Base-by-base conservation (phyloP, 2,797 vertebrate species). In the Loriculus beryllinus region DNA sequence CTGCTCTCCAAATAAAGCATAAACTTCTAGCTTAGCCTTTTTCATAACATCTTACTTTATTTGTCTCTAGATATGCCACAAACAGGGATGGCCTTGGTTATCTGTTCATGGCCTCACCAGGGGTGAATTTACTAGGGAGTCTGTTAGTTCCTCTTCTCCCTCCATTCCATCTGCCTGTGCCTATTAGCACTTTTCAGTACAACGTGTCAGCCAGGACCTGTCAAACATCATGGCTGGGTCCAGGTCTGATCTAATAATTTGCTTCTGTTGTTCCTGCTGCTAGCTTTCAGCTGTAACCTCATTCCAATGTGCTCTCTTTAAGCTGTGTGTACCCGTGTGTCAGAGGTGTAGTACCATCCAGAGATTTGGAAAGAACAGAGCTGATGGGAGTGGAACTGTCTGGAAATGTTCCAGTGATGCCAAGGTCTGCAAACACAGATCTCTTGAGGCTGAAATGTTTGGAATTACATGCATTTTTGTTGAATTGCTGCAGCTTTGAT, bases 401-500 rank as follows among this genome's bases (percentile, higher is more conserved):
- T 87, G 88, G 86, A 97, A 83, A 64, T 35, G 63, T 79, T 94
- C 83, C 88, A 92, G 19, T 39, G 79, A 68, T 28, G 45, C 94
- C 92, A 92, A 64, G 72, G 77, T 78, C 85, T 90, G 65, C 54
- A 94, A 93, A 86, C 69, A 90, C 26, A 67, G 74, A 84, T 80
- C 70, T 94, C 69, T 79, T 76, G 74, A 82, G 63, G 63, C 56
- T 84, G 67, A 77, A 90, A 93, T 95, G 79, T 83, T 93, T 94
- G 94, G 82, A 95, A 96, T 96, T 72, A 62, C 82, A 76, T 59
- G 67, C 82, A 92, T 95, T 95, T 95, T 94, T 96, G 11, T 59
- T 76, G 88, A 92, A 90, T 84, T 95, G 70, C 80, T 76, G 82
- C 49, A 82, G 65, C 79, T 86, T 94, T 94, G 77, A 56, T 92